Base-by-base conservation (phyloP, 2,113 vertebrate genomes). In the Corythoichthys haematopterus region DNA sequence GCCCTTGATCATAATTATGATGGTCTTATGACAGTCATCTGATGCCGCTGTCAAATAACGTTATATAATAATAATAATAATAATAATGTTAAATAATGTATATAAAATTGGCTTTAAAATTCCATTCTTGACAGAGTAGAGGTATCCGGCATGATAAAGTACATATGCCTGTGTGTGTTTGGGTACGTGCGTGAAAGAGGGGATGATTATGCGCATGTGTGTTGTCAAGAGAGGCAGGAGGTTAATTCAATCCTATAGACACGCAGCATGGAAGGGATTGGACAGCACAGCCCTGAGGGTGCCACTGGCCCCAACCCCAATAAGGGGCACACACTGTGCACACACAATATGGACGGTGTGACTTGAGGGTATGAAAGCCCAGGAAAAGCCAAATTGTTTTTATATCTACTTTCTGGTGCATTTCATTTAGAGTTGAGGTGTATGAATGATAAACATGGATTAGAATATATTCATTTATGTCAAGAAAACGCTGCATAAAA, bases 211-310 rank as follows among this genome's bases (percentile, higher is more conserved):
- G 83, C 83, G 82, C 79, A 80, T 88, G 84, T 74, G 80, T 67
- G 82, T 87, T 83, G 84, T 82, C 74, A 83, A 83, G 75, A 84
- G 87, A 89, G 84, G 85, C 76, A 88, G 84, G 85, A 90, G 88
- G 88, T 90, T 90, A 91, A 91, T 91, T 90, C 88, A 89, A 88
- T 91, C 84, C 86, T 90, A 89, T 89, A 90, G 88, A 89, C 90
- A 87, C 87, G 76, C 90, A 91, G 89, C 91, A 88, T 87, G 88
- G 75, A 73, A 78, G 85, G 88, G 90, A 89, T 92, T 91, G 90
- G 84, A 85, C 84, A 74, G 87, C 81, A 86, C 78, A 87, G 88
- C 88, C 88, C 88, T 71, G 73, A 87, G 88, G 88, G 87, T 84
- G 82, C 87, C 85, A 82, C 84, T 88, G 84, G 88, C 86, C 87